Percentiles rank a stretch among this genome's conserved stretches.
phyloP scores from a whole-genome alignment of 2,797 vertebrate genomes.

The Phaenicophaeus curvirostris region DNA sequence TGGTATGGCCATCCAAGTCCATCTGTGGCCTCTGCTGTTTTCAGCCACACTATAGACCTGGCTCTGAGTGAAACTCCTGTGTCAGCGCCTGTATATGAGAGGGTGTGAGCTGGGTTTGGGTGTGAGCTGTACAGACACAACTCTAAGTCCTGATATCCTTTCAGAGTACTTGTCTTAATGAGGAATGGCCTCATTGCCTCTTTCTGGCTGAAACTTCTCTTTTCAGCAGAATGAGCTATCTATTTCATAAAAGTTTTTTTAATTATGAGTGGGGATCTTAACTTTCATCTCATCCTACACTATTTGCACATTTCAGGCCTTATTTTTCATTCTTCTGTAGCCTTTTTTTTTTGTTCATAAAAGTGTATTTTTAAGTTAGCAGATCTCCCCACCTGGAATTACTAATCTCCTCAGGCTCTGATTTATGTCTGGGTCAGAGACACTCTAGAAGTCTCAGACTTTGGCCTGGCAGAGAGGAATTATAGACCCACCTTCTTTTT shows the following conservation, averaged over 20 bases:
- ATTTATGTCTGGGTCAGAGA: background rate
- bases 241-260: background rate
- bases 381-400: background rate
- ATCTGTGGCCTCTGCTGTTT: background rate
- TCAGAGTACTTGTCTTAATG: background rate
- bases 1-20: background rate
- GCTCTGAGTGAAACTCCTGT: background rate
- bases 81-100: background rate
- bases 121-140: fast-evolving
- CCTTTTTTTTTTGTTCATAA: background rate
- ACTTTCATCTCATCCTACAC: background rate
- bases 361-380: background rate
- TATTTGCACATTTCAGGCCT: background rate
- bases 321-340: background rate
- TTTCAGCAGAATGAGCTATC: background rate
- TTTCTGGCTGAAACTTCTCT: background rate
- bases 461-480: background rate
- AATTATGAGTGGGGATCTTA: background rate
- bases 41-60: background rate
- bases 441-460: background rate
- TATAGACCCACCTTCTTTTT: background rate
- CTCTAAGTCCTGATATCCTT: background rate
- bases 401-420: background rate
- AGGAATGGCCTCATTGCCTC: background rate
- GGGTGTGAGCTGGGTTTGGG: background rate